phyloP scores from a whole-genome alignment of 37 sponge, comb jelly and placozoan species.

The Crambe crambe region DNA sequence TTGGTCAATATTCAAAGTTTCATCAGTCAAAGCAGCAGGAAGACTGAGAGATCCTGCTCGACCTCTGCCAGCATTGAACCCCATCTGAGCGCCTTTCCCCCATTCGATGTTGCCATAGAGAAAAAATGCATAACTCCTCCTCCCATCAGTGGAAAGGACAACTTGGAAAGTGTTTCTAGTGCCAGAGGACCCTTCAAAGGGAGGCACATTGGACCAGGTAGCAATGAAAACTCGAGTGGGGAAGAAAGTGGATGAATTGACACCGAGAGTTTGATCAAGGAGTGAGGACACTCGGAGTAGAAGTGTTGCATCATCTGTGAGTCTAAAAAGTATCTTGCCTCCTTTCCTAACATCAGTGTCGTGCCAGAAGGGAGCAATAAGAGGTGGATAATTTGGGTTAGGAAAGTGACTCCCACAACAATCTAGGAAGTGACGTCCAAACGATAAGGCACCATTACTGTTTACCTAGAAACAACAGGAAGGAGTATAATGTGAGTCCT shows the following conservation, averaged over 20 bases:
- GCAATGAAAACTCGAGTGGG: not conserved
- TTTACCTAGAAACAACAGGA: no score
- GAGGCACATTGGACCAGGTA: not conserved
- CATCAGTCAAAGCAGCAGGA: not conserved
- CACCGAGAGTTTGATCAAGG: no score
- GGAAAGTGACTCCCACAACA: not conserved
- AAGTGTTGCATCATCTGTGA: not conserved
- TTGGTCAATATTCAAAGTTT: not conserved
- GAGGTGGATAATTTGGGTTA: not conserved
- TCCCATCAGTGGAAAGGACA: not conserved
- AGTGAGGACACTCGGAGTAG: not conserved
- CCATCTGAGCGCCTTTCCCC: conserved; percentile 11
- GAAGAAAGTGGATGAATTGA: not conserved
- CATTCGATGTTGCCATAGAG: not conserved
- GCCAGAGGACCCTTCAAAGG: not conserved
- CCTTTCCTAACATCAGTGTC: not conserved
- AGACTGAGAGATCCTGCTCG: not conserved
- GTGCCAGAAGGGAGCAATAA: not conserved
- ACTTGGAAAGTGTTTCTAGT: conserved; percentile 10
- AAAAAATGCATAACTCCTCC: not conserved
- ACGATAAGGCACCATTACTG: not conserved
- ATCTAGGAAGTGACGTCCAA: not conserved
- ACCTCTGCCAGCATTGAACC: conserved; percentile 7
- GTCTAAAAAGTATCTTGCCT: not conserved
- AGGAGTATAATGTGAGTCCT: no score